Conservation (phyloP, 2,888 invertebrate species). For the Elmis aenea region DNA sequence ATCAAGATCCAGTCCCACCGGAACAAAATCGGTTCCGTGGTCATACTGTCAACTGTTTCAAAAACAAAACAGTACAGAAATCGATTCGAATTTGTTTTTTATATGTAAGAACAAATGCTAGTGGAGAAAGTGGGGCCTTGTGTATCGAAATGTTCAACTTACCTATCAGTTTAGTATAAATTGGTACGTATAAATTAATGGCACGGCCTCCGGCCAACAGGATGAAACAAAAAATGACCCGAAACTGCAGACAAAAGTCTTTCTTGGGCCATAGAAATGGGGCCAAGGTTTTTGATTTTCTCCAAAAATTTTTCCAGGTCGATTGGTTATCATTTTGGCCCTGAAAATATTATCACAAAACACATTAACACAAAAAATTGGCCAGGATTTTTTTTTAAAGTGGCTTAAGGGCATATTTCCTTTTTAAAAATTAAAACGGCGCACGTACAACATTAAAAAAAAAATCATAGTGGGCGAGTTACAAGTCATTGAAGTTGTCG, state of each 20-base stretch:
- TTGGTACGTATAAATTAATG: conserved; percentile 87
- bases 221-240: conserved; percentile 76
- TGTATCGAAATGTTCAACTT: too few species aligned
- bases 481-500: conserved; percentile 1
- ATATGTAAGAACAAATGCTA: too few species aligned
- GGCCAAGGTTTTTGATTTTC: conserved; percentile 71
- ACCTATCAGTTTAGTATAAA: conserved; percentile 91
- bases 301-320: conserved; percentile 73
- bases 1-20: conserved; percentile 87
- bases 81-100: too few species aligned
- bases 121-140: too few species aligned
- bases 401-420: too few species aligned
- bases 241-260: conserved; percentile 67
- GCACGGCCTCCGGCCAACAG: conserved; percentile 74
- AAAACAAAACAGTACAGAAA: too few species aligned
- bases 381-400: too few species aligned
- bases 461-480: too few species aligned
- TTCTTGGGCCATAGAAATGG: conserved; percentile 95
- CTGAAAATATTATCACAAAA: conserved; percentile 31
- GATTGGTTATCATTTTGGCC: conserved; percentile 57
- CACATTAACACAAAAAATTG: too few species aligned
- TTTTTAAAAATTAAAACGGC: too few species aligned
- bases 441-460: too few species aligned
- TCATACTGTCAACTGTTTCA: conserved; percentile 84
- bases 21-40: conserved; percentile 53